Base-by-base conservation (phyloP, 2,888 invertebrate species). In the Terebella lapidaria region DNA sequence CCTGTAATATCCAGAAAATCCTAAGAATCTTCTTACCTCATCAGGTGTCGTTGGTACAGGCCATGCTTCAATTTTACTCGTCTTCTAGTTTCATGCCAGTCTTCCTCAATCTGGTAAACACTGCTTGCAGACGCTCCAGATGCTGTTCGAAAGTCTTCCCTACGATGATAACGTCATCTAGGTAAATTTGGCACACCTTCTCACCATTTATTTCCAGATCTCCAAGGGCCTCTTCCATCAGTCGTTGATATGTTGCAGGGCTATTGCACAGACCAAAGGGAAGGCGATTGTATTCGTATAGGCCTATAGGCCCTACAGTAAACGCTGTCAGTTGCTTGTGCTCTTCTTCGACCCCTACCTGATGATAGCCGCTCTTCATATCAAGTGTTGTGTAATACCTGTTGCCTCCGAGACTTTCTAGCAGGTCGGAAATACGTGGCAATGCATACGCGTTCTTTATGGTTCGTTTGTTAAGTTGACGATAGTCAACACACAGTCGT, bases 201-300 rank as follows among this genome's bases (percentile, higher is more conserved):
- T 35, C 42, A 35, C 22, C 18, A 24, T 10, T 5, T 5, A 49
- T 5, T 5, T 22, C 5, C 15, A 49, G 5, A 49, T 10, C 49
- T n/a, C 24, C 49, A 15, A 49, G 5, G 49, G 5, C 15, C 10
- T 10, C 10, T 24, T 49, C 49, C 49, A 49, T 49, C 22, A 49
- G 22, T 5, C 49, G 10, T 49, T 49, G 49, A 35, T 15, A 35
- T 18, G 35, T 35, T 18, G 35, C 35, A 15, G 35, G 35, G 5
- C n/a, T 24, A 22, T 49, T 49, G 49, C n/a, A n/a, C 24, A 49
- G 24, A 5, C 49, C 49, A 22, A 49, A 49, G 49, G 49, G 49
- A 5, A 49, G 10, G 24, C 49, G 24, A 24, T 22, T 49, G 22
- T 22, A 49, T 22, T 49, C 49, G 22, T 49, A 49, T 5, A 49